phyloP scores from a whole-genome alignment of 2,113 vertebrate genomes.

The Tyrannus savana region DNA sequence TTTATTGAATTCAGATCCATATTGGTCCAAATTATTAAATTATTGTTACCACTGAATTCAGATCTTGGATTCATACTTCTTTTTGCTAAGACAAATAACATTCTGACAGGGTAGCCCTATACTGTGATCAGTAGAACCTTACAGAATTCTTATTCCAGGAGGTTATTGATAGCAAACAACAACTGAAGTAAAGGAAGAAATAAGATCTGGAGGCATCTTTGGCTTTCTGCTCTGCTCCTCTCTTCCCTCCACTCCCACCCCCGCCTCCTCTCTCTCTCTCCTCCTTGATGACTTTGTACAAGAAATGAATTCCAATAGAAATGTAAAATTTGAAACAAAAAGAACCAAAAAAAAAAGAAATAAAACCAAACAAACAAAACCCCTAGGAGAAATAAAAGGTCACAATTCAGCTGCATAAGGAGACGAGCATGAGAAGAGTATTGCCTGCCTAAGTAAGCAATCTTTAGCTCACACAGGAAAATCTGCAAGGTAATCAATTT shows the following conservation, averaged over 20 bases:
- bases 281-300: not conserved
- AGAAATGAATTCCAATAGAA: not conserved
- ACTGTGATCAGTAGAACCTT: not conserved
- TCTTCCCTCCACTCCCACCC: rapidly evolving
- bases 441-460: not conserved
- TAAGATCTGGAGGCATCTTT: not conserved
- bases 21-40: not conserved
- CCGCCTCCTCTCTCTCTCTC: not conserved
- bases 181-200: not conserved
- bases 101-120: not conserved
- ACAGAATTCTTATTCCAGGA: not conserved
- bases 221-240: not conserved
- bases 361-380: not conserved
- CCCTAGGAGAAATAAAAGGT: not conserved
- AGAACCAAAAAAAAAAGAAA: not conserved
- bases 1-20: not conserved
- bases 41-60: not conserved
- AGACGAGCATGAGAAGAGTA: not conserved
- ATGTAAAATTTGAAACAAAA: not conserved
- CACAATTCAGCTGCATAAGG: not conserved
- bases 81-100: not conserved
- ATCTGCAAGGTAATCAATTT: not conserved
- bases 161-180: not conserved
- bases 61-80: not conserved
- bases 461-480: not conserved